A percentile compares a stretch with the other conserved stretches of the same genome.
Evolutionary conservation across 2,888 invertebrate species (phyloP).

Genomic region (Tetramorium bicarinatum): DNA sequence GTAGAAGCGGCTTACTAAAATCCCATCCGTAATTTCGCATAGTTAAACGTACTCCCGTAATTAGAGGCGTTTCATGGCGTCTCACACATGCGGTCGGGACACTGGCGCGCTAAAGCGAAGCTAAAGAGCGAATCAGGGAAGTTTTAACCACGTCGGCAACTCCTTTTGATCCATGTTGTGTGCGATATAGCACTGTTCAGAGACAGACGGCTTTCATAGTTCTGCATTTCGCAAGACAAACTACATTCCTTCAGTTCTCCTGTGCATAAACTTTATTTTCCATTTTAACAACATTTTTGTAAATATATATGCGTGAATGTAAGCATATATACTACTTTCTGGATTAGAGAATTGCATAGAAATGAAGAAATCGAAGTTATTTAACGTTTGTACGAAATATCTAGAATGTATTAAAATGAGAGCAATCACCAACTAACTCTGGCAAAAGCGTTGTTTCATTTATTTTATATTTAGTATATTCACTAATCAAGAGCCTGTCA

Average conservation of each 20-base stretch:
- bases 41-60: constrained; percentile 69
- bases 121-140: constrained; percentile 59
- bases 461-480: too few relatives aligned
- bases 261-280: background rate
- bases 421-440: too few relatives aligned
- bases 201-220: background rate
- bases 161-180: constrained; percentile 35
- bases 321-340: background rate
- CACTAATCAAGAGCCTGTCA: too few relatives aligned
- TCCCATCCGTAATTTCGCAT: constrained; percentile 61
- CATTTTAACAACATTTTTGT: background rate
- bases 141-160: constrained; percentile 54
- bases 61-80: constrained; percentile 69
- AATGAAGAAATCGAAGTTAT: background rate
- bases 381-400: too few relatives aligned
- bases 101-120: constrained; percentile 30
- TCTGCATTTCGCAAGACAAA: constrained; percentile 23
- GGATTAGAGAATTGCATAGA: background rate
- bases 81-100: constrained; percentile 49
- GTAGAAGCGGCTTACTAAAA: constrained; percentile 59
- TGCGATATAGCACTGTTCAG: background rate
- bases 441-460: too few relatives aligned
- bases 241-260: background rate
- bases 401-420: too few relatives aligned
- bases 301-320: background rate